Evolutionary conservation across 1,140 invertebrate genomes (phyloP), one percentile per base, ranked within the genome.

Genomic region (Pissodes strobi): DNA sequence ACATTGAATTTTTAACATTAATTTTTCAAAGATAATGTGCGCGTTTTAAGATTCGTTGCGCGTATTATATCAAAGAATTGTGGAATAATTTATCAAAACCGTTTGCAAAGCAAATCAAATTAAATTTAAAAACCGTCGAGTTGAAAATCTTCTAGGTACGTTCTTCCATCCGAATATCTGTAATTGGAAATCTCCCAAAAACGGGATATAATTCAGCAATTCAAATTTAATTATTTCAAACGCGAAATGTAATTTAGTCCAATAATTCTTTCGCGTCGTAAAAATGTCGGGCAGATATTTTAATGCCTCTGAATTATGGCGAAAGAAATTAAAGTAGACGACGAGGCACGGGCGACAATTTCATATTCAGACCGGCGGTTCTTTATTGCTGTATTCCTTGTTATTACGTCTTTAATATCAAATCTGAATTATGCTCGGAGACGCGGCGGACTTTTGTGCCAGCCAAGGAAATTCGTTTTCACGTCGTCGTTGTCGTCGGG

Each of bases 371-470:
- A 67, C 64, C 67, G 67, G 64, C 70, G 68, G 68, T 74, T 71
- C 70, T 74, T 74, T 72, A 72, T 72, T 70, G 69, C 70, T 52
- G 56, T 61, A 72, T 73, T 73, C 64, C 41, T 58, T 18, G 70
- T 72, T 72, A 74, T 72, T 74, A 72, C 72, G 70, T 72, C 70
- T 74, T 74, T 74, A 72, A 74, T 74, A 74, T 72, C 67, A 72
- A 72, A 72, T 72, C 69, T 72, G 64, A 70, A 69, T 72, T 70
- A 72, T 72, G 57, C 34, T 22, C 9, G 25, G 4, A 3, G 25
- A 3, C 9, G 25, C 9, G 3, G 41, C 41, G 15, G 17, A 45
- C 41, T 45, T 45, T 18, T 18, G 41, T 19, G 41, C 15, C 41
- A 45, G 19, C 41, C 41, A 21, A 45, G 15, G 15, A 45, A 45